Evolutionary conservation across 2,797 vertebrate genomes (phyloP).

Genomic region (Chiroxiphia lanceolata): DNA sequence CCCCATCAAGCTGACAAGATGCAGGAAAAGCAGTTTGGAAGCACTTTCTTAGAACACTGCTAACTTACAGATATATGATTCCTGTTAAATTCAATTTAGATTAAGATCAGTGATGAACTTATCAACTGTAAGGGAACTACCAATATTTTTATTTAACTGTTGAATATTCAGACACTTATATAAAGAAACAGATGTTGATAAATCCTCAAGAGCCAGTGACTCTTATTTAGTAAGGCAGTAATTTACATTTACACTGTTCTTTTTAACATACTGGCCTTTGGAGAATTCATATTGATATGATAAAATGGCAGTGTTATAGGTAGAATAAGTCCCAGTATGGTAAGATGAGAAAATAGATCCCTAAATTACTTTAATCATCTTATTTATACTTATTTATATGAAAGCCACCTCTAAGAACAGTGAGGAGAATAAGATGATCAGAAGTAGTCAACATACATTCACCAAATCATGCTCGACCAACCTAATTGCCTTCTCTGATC

Average conservation of each 20-base stretch:
- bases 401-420: background rate
- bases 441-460: background rate
- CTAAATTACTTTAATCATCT: background rate
- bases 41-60: background rate
- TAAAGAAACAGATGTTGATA: background rate
- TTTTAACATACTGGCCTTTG: background rate
- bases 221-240: background rate
- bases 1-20: background rate
- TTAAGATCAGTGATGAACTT: background rate
- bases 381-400: background rate
- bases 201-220: background rate
- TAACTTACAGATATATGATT: background rate
- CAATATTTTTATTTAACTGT: background rate
- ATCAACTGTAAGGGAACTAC: background rate
- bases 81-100: background rate
- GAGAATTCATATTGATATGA: rapidly evolving
- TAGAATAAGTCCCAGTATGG: background rate
- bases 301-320: background rate
- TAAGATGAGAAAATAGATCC: background rate
- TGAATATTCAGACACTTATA: background rate
- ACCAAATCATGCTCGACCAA: background rate
- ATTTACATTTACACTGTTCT: background rate
- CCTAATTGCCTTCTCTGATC: background rate
- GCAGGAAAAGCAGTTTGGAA: background rate
- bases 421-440: background rate